Conservation (phyloP, 2,888 invertebrate species). For the Eupithecia dodoneata region DNA sequence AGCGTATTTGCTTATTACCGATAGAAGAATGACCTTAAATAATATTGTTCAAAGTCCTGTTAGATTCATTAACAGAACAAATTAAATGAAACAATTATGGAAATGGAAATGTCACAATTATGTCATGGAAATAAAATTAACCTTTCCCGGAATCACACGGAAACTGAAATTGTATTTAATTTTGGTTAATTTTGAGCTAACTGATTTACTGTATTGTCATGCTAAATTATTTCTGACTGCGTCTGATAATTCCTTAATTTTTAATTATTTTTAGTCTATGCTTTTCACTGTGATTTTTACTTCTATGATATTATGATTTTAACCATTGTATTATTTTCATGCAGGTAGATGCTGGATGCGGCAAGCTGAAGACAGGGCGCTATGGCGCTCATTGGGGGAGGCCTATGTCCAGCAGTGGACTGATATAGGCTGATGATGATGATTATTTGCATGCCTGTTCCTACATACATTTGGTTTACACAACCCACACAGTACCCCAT, state of each 20-base stretch:
- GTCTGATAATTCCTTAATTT: background rate
- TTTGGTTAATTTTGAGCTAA: constrained; percentile 15
- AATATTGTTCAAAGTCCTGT: background rate
- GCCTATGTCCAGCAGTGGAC: too few relatives aligned
- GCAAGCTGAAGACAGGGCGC: too few relatives aligned
- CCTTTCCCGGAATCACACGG: constrained; percentile 15
- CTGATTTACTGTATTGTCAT: constrained; percentile 5
- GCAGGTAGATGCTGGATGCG: too few relatives aligned
- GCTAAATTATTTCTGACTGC: constrained; percentile 4
- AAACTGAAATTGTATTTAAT: constrained; percentile 13
- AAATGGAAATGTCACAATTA: constrained; percentile 22
- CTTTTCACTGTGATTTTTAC: background rate
- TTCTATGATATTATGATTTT: background rate
- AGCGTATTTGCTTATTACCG: background rate
- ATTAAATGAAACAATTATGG: constrained; percentile 17
- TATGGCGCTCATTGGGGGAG: too few relatives aligned
- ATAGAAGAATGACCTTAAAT: background rate
- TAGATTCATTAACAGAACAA: constrained; percentile 12
- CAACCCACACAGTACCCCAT: background rate
- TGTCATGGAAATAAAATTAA: constrained; percentile 15
- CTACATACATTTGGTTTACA: too few relatives aligned
- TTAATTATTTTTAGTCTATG: background rate
- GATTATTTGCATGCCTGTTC: too few relatives aligned
- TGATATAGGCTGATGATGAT: too few relatives aligned
- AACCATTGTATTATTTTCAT: too few relatives aligned